Evolutionary conservation across 2,797 vertebrate species (phyloP).

Genomic region (Onychomys arenicola): DNA sequence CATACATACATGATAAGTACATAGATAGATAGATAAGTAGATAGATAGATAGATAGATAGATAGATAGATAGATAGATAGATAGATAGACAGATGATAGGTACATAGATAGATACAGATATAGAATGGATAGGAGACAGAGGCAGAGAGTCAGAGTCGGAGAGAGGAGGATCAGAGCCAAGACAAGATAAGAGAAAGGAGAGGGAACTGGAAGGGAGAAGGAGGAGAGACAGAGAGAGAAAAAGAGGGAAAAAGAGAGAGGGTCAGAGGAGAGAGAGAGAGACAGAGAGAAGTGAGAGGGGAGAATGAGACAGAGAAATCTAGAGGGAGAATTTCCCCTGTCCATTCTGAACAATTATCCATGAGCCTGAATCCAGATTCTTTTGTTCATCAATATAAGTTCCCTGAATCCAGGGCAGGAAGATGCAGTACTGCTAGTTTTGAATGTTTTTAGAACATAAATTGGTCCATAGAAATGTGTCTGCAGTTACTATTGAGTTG

Average conservation of each 20-base stretch:
- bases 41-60: not conserved
- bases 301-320: not conserved
- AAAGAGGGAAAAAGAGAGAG: too few species aligned
- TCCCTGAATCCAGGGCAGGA: conserved; percentile 36
- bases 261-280: too few species aligned
- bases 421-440: conserved; percentile 14
- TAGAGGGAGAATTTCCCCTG: not conserved
- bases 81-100: not conserved
- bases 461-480: conserved; percentile 59
- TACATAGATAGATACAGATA: not conserved
- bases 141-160: not conserved
- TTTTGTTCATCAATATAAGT: not conserved
- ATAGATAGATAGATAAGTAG: not conserved
- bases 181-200: not conserved
- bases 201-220: not conserved
- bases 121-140: not conserved
- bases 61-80: not conserved
- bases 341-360: not conserved
- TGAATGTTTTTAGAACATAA: conserved; percentile 30
- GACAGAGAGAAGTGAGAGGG: accelerated
- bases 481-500: conserved; percentile 65
- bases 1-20: too few species aligned
- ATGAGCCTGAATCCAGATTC: not conserved
- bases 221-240: accelerated
- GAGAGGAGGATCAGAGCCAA: not conserved